Conservation (phyloP, 2,113 vertebrate genomes). For the Calypte anna region DNA sequence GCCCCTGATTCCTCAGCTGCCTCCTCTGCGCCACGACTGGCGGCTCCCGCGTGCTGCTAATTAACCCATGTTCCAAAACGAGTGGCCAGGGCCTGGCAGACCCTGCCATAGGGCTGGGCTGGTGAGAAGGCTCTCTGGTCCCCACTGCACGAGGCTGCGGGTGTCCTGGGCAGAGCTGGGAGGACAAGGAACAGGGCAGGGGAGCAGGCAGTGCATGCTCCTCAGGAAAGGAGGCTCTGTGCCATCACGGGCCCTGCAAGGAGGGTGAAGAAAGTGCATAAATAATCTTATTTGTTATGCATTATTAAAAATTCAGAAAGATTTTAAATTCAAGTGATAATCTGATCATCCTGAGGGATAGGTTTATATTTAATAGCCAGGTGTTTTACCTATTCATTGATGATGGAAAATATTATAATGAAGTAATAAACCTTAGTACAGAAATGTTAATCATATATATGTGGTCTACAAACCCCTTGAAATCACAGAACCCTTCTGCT, state of each 20-base stretch:
- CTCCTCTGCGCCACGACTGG: not conserved
- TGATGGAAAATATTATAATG: constrained; percentile 77
- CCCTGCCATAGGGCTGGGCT: not conserved
- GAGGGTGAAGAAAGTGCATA: constrained; percentile 62
- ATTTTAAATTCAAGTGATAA: constrained; percentile 79
- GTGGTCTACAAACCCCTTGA: constrained; percentile 26
- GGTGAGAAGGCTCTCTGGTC: not conserved
- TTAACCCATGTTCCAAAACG: constrained; percentile 19
- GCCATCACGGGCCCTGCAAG: constrained; percentile 36
- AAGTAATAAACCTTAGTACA: constrained; percentile 66
- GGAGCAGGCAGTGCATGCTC: accelerated
- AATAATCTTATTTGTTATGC: constrained; percentile 75
- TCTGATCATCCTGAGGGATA: constrained; percentile 75
- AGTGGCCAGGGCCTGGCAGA: not conserved
- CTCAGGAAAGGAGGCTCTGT: not conserved
- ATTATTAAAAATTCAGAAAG: constrained; percentile 76
- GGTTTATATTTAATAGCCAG: constrained; percentile 77
- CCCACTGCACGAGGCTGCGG: not conserved
- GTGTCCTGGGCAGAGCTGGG: not conserved
- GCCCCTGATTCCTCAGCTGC: constrained; percentile 39
- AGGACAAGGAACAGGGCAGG: not conserved
- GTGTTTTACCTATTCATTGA: constrained; percentile 79
- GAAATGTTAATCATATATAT: constrained; percentile 73
- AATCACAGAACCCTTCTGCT: constrained; percentile 68
- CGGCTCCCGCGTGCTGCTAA: constrained; percentile 23